These are phyloP conservation scores for Conistra vaccinii DNA, from an alignment of 2,888 invertebrate species.

Conservation along the genomic window DNA sequence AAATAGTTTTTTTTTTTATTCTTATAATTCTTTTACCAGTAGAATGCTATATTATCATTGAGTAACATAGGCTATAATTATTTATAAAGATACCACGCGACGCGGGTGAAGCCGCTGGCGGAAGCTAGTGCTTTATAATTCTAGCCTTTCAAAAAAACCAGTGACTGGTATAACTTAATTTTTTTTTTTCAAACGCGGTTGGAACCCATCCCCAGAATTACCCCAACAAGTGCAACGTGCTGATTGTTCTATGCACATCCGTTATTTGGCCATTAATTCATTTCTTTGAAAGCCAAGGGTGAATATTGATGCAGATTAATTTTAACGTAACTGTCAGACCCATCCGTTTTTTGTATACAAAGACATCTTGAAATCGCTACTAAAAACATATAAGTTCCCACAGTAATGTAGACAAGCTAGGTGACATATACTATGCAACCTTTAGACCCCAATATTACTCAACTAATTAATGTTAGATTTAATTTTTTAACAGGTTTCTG, in stretches of 20 bases:
- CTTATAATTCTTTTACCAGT: no score
- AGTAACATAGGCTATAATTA: no score
- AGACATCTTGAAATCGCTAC: background rate
- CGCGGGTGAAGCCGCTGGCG: no score
- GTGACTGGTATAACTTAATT: no score
- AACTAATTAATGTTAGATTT: conserved; percentile 3
- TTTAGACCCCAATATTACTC: conserved; percentile 22
- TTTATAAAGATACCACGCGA: no score
- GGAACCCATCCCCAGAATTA: background rate
- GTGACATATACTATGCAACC: conserved; percentile 10
- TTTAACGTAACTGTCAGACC: background rate
- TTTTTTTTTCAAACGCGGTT: background rate
- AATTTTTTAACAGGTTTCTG: background rate
- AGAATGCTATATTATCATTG: no score
- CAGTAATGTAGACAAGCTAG: background rate
- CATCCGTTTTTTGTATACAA: background rate
- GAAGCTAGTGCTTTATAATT: no score
- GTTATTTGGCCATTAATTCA: no score
- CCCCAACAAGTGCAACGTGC: background rate
- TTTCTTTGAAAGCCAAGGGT: background rate
- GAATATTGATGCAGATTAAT: no score
- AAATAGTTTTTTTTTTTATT: no score
- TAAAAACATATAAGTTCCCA: background rate
- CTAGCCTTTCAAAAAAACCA: no score
- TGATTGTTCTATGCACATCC: background rate